A percentile compares a stretch with the other conserved stretches of the same genome.
These are phyloP conservation scores for Eupleurogrammus muticus DNA, from an alignment of 2,797 vertebrate genomes.

Conservation along the genomic window DNA sequence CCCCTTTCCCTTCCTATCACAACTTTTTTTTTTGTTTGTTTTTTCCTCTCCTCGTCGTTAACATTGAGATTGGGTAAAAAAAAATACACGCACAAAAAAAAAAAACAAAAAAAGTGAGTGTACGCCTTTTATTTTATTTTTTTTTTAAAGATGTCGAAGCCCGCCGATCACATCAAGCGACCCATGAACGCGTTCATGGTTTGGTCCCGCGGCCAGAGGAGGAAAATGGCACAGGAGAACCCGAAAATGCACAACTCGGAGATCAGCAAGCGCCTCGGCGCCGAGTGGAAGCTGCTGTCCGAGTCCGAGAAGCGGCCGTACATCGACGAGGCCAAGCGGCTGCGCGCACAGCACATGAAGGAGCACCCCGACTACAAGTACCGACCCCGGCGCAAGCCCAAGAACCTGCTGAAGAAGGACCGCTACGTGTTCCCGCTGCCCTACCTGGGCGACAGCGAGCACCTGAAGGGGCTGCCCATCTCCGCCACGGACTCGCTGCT, in stretches of 20 bases:
- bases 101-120: slow-evolving; percentile 12
- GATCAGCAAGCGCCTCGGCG: slow-evolving; percentile 98
- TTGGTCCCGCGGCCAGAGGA: slow-evolving; percentile 96
- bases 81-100: too few relatives aligned
- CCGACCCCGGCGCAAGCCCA: slow-evolving; percentile 97
- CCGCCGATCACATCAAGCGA: slow-evolving; percentile 97
- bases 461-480: slow-evolving; percentile 94
- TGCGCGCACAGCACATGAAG: slow-evolving; percentile 98
- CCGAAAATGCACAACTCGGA: slow-evolving; percentile 99
- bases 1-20: slow-evolving; percentile 60
- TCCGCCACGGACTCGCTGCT: slow-evolving; percentile 94
- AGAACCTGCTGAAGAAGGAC: slow-evolving; percentile 99
- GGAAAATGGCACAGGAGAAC: slow-evolving; percentile 99
- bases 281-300: slow-evolving; percentile 99
- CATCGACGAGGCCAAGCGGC: slow-evolving; percentile 98
- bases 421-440: slow-evolving; percentile 99
- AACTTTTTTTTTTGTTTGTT: slow-evolving; percentile 65
- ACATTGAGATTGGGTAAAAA: slow-evolving; percentile 59
- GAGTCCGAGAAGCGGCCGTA: slow-evolving; percentile 98
- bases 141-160: slow-evolving; percentile 91
- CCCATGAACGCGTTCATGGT: slow-evolving; percentile 99
- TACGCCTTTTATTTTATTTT: slow-evolving; percentile 25
- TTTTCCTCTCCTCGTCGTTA: slow-evolving; percentile 47
- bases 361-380: slow-evolving; percentile 99
- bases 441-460: slow-evolving; percentile 97